Percentiles rank a stretch among this genome's conserved stretches.
Conservation (phyloP, 2,797 vertebrate species). For the Manis pentadactyla region DNA sequence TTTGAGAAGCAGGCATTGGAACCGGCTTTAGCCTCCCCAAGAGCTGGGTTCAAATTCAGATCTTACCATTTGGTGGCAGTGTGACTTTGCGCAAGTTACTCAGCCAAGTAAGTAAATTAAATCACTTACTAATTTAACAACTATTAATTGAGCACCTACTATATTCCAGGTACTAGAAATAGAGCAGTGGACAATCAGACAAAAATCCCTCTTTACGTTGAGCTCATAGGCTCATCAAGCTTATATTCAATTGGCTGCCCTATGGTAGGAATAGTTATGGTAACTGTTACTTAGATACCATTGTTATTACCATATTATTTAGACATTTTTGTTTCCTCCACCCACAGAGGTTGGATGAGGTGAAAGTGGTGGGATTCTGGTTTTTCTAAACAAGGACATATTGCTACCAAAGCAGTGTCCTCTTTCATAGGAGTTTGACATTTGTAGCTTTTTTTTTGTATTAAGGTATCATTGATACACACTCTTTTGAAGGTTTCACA, state of each 20-base stretch:
- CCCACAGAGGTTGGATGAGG: background rate
- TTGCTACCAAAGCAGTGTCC: background rate
- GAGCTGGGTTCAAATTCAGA: background rate
- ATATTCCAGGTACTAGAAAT: background rate
- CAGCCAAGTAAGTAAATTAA: background rate
- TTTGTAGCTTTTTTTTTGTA: background rate
- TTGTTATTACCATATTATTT: background rate
- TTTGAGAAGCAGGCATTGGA: background rate
- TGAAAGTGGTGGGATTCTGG: background rate
- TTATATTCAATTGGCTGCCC: background rate
- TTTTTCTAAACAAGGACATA: background rate
- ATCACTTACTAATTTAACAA: background rate
- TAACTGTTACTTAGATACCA: background rate
- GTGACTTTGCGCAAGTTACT: background rate
- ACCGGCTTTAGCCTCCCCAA: background rate
- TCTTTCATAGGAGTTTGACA: background rate
- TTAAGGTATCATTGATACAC: no score
- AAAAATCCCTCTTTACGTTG: background rate
- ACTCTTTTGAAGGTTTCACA: no score
- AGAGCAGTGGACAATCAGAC: background rate
- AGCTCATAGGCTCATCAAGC: background rate
- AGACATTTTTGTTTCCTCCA: background rate
- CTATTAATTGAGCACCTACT: background rate
- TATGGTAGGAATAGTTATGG: fast-evolving
- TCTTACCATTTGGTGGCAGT: background rate